Evolutionary conservation across 2,888 invertebrate species (phyloP), one percentile per base, ranked within the genome.

Genomic region (Sinodicranocentrus sp.): DNA sequence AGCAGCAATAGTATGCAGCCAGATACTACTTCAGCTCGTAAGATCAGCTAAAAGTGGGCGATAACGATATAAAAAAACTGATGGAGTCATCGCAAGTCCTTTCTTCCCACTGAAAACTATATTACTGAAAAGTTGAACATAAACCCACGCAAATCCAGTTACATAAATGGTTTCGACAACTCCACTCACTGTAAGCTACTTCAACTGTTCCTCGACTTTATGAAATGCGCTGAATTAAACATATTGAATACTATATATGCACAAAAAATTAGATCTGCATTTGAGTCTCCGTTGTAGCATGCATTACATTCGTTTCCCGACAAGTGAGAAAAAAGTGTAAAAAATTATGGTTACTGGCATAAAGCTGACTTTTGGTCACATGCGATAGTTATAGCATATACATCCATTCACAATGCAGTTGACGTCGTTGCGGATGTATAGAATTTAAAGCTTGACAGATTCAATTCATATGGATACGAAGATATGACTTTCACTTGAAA

Each of bases 1-100:
- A 48, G 57, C 39, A 28, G 61, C 25, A 54, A 23, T 54, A 54
- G 33, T 43, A 44, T 17, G 25, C 65, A 21, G 43, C 21, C 65
- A 43, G 65, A 44, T 6, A 23, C 13, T 28, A 71, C 71, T n/a
- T 61, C 39, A 25, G 19, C 67, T 54, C 57, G 68, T 77, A 68
- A 77, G 68, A 28, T 48, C 28, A 77, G 68, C 68, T 77, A 77
- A 77, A 77, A 77, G 59, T 77, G 59, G 59, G 77, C 28, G 77
- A 68, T 68, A 61, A 68, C 28, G 68, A 25, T 71, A 2, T 1
- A 57, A 57, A 23, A 59, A 48, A 77, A 44, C 52, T 52, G 48
- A 48, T 68, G 68, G 48, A 68, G 68, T 65, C 39, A 39, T 65
- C 65, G 65, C 43, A 65, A 65, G 65, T 65, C 65, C 33, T 65